phyloP scores from a whole-genome alignment of 2,888 invertebrate species.

The Oegoconia quadripuncta region DNA sequence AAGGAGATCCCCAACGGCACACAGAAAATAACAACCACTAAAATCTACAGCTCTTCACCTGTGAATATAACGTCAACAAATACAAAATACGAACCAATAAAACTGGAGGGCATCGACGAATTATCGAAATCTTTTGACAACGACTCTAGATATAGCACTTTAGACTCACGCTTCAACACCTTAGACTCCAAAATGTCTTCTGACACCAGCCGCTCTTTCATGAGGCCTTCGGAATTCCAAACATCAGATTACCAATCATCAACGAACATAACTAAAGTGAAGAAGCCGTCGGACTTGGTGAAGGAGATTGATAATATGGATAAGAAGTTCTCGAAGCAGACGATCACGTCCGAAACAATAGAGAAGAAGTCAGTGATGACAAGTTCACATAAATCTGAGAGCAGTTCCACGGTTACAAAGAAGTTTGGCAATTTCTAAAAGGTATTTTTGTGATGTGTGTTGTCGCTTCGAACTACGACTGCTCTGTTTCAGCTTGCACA shows the following conservation, averaged over 20 bases:
- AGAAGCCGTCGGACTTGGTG: constrained; percentile 56
- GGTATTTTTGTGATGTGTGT: constrained; percentile 30
- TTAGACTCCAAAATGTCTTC: constrained; percentile 68
- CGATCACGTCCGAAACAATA: constrained; percentile 83
- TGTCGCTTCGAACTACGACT: too few species aligned
- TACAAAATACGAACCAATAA: constrained; percentile 69
- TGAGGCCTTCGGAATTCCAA: constrained; percentile 74
- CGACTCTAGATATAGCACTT: constrained; percentile 68
- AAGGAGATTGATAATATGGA: constrained; percentile 80
- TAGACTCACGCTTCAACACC: constrained; percentile 68
- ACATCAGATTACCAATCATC: constrained; percentile 54
- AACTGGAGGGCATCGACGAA: constrained; percentile 74
- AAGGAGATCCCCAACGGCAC: constrained; percentile 77
- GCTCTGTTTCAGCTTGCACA: too few species aligned
- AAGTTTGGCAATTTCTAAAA: constrained; percentile 72
- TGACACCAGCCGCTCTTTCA: constrained; percentile 70
- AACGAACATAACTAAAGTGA: constrained; percentile 47
- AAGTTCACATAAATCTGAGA: constrained; percentile 79
- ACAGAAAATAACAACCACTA: constrained; percentile 77
- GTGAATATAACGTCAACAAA: constrained; percentile 72
- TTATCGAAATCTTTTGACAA: constrained; percentile 73
- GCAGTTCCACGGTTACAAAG: constrained; percentile 78
- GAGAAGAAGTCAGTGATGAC: constrained; percentile 84
- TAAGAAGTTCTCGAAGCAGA: constrained; percentile 83
- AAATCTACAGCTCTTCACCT: constrained; percentile 77